Evolutionary conservation across 2,888 invertebrate species (phyloP).

Genomic region (Bedellia somnulentella): DNA sequence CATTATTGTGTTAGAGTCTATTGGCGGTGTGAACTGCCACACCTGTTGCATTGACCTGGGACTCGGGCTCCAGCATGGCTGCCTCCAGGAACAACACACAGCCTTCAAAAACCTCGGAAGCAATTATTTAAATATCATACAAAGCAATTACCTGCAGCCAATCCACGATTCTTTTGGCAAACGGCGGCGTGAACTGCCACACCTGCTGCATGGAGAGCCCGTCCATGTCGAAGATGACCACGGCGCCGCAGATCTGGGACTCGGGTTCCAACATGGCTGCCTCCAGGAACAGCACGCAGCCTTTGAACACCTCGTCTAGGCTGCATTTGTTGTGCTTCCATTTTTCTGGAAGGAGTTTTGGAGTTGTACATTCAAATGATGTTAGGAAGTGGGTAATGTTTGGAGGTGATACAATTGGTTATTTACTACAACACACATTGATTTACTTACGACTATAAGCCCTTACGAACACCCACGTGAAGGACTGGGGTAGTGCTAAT

Average conservation of each 20-base stretch:
- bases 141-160: constrained; percentile 78
- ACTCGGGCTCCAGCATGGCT: constrained; percentile 78
- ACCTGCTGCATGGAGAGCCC: constrained; percentile 80
- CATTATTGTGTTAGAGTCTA: no score
- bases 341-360: constrained; percentile 59
- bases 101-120: constrained; percentile 81
- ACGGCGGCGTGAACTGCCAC: constrained; percentile 83
- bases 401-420: no score
- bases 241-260: constrained; percentile 73
- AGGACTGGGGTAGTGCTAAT: no score
- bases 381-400: background rate
- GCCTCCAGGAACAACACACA: constrained; percentile 79
- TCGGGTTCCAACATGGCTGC: constrained; percentile 81
- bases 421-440: no score
- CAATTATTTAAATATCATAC: no score
- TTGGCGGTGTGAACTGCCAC: constrained; percentile 84
- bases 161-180: constrained; percentile 82
- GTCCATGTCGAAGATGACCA: constrained; percentile 85
- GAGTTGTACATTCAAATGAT: background rate
- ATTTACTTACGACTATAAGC: no score
- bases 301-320: constrained; percentile 82
- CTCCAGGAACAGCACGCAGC: constrained; percentile 77
- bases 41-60: constrained; percentile 78
- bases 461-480: no score
- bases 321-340: constrained; percentile 82